Evolutionary conservation across 2,797 vertebrate species (phyloP).

Genomic region (Anabas testudineus): DNA sequence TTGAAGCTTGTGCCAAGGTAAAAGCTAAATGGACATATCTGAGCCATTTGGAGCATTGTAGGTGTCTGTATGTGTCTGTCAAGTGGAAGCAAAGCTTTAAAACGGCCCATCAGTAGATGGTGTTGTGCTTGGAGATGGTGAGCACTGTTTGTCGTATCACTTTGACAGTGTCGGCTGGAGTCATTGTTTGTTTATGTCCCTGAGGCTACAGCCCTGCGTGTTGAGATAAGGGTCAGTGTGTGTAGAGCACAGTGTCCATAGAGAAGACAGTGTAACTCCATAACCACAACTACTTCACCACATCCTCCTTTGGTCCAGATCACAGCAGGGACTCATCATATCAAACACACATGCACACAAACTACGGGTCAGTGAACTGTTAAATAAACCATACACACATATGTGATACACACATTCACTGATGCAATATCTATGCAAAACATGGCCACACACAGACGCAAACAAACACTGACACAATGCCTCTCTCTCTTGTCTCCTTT

Average conservation of each 20-base stretch:
- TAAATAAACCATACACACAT: slow-evolving; percentile 57
- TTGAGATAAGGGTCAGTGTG: slow-evolving; percentile 63
- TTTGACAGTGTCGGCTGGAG: slow-evolving; percentile 39
- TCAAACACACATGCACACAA: slow-evolving; percentile 22
- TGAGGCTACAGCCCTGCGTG: slow-evolving; percentile 41
- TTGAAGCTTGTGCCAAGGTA: slow-evolving; percentile 33
- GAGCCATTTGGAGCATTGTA: slow-evolving; percentile 54
- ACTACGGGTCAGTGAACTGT: slow-evolving; percentile 54
- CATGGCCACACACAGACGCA: slow-evolving; percentile 67
- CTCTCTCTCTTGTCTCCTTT: slow-evolving; percentile 31
- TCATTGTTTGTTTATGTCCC: slow-evolving; percentile 72
- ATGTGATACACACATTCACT: slow-evolving; percentile 53
- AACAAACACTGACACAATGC: slow-evolving; percentile 46
- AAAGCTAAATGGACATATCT: slow-evolving; percentile 62
- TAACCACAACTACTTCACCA: slow-evolving; percentile 52
- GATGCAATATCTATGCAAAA: slow-evolving; percentile 57
- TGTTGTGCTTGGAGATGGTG: slow-evolving; percentile 37
- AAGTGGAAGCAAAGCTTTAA: slow-evolving; percentile 56
- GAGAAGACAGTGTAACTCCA: slow-evolving; percentile 28
- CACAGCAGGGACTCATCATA: slow-evolving; percentile 51
- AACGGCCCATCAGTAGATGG: slow-evolving; percentile 19
- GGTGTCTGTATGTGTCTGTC: slow-evolving; percentile 51
- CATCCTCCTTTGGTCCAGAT: slow-evolving; percentile 61
- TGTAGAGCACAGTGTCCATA: slow-evolving; percentile 42
- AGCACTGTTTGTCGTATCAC: slow-evolving; percentile 62